Conservation (phyloP, 2,888 invertebrate genomes). For the Diloba caeruleocephala region DNA sequence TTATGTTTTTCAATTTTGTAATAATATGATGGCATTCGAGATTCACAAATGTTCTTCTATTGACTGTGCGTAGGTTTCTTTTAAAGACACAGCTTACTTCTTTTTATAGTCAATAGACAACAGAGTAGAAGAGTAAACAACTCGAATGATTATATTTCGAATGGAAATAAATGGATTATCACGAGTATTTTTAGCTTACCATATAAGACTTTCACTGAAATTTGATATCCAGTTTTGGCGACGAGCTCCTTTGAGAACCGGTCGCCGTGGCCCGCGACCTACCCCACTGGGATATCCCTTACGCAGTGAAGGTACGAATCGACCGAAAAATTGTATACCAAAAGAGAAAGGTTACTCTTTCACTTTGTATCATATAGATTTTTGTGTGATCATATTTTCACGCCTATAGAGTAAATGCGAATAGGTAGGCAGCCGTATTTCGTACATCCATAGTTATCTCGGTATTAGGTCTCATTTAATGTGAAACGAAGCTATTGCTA, state of each 20-base stretch:
- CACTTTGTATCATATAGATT: not conserved
- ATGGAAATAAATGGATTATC: not conserved
- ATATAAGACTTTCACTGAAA: constrained; percentile 54
- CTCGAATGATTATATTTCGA: too few species aligned
- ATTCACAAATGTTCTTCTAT: not conserved
- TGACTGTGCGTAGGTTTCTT: not conserved
- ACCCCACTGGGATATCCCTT: constrained; percentile 45
- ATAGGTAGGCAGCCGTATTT: not conserved
- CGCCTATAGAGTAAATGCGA: too few species aligned
- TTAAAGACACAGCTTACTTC: not conserved
- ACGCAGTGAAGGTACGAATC: constrained; percentile 10
- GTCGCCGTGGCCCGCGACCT: constrained; percentile 41
- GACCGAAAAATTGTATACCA: constrained; percentile 35
- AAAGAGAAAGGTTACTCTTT: constrained; percentile 25
- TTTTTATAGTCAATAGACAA: not conserved
- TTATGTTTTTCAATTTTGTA: constrained; percentile 21
- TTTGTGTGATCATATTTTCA: too few species aligned
- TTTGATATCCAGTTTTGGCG: constrained; percentile 46
- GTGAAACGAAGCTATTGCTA: too few species aligned
- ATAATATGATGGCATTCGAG: constrained; percentile 6
- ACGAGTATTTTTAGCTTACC: constrained; percentile 13
- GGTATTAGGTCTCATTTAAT: too few species aligned
- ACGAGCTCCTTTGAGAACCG: constrained; percentile 42
- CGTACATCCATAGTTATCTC: too few species aligned
- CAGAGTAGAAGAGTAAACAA: too few species aligned